Evolutionary conservation across 2,113 vertebrate species (phyloP).

Genomic region (Scalopus aquaticus): DNA sequence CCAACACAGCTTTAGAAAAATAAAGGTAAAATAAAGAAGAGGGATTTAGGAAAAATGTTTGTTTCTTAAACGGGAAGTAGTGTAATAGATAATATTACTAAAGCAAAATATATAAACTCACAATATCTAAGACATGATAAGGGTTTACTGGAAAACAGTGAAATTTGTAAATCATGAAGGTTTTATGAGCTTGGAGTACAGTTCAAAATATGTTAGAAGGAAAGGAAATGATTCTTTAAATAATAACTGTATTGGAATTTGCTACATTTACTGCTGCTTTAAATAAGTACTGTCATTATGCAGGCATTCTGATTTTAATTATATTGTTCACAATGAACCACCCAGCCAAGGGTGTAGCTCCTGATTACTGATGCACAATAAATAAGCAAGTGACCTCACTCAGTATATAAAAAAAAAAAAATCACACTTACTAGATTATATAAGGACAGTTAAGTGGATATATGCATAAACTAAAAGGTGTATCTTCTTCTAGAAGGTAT

Average conservation of each 20-base stretch:
- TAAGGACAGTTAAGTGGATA: neutral
- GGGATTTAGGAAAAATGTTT: neutral
- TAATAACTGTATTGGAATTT: neutral
- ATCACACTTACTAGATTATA: neutral
- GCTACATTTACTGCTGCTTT: neutral
- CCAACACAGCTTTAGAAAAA: neutral
- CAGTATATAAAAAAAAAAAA: neutral
- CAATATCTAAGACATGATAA: neutral
- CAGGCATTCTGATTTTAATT: neutral
- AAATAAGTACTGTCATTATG: conserved; percentile 5
- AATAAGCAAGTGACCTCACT: neutral
- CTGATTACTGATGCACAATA: neutral
- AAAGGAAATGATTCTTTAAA: neutral
- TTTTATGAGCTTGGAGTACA: neutral
- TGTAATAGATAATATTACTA: neutral
- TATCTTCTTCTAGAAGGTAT: conserved; percentile 14
- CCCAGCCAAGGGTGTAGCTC: neutral
- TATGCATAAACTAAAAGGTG: neutral
- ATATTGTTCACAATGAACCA: neutral
- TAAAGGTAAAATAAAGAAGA: conserved; percentile 31
- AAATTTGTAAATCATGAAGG: neutral
- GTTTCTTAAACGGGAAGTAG: neutral
- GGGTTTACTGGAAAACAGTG: neutral
- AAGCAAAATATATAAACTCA: conserved; percentile 19
- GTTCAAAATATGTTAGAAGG: conserved; percentile 25